Evolutionary conservation across 2,888 invertebrate species (phyloP), one percentile per base, ranked within the genome.

Genomic region (Lissonota sp.): DNA sequence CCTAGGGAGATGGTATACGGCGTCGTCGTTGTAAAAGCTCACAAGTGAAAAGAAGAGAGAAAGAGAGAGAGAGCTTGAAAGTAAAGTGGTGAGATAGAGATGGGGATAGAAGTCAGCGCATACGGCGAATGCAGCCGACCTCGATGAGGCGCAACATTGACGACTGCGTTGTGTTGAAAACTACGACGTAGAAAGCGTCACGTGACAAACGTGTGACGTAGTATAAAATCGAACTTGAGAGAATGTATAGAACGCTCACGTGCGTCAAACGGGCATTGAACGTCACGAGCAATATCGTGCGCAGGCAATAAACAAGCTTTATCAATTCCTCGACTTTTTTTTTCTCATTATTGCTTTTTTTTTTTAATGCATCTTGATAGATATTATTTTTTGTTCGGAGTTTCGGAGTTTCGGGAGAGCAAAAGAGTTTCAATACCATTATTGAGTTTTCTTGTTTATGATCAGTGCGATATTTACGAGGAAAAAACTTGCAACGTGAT

Each of bases 121-220:
- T 42, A 26, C 26, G 26, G 14, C 57, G 69, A 77, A 74, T 26
- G 26, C 64, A 62, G 73, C 73, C 73, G 80, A 77, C 80, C 73
- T 81, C 78, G 78, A 55, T 49, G 69, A 14, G 39, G 70, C 60
- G 70, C 60, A 70, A 66, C 57, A 57, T 12, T 39, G 62, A 42
- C 67, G 71, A 37, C 51, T 44, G 8, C 66, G 73, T 44, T 44
- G 63, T 57, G 62, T 53, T 46, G 66, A 60, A 72, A 69, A 60
- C 55, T 79, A 76, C 78, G 75, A 74, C 79, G 81, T 83, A 80
- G 75, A 83, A 77, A 16, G 63, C 26, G 81, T 83, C 83, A 81
- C 81, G 81, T 79, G 83, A 83, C 74, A 53, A 66, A 26, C 26
- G 26, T 60, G 81, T 82, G 83, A 81, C 83, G 83, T 79, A 75